Percentiles rank a stretch among this genome's conserved stretches.
These are phyloP conservation scores for Sebastes hubbsi DNA, from an alignment of 2,797 vertebrate species.

Conservation along the genomic window DNA sequence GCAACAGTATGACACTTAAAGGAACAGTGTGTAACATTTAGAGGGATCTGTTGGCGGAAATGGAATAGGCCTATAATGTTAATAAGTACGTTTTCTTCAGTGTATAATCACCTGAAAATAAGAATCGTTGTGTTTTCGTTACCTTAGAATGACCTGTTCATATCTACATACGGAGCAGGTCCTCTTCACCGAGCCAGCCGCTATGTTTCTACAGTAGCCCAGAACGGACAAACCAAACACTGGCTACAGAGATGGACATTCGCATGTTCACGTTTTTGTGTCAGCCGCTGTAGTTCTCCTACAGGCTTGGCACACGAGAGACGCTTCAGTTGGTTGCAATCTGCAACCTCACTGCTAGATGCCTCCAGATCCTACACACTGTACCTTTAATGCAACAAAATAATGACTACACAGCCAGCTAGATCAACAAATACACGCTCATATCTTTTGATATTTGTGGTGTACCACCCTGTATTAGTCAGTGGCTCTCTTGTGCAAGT, in stretches of 20 bases:
- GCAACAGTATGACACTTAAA: neutral
- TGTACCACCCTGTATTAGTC: neutral
- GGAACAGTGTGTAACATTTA: too few species aligned
- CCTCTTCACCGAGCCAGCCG: too few species aligned
- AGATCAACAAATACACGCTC: neutral
- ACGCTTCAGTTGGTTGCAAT: neutral
- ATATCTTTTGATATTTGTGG: neutral
- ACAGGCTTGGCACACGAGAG: neutral
- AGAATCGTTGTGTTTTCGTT: too few species aligned
- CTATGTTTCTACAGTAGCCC: too few species aligned
- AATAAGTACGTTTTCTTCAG: too few species aligned
- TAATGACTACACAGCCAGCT: conserved; percentile 1
- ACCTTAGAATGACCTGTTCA: too few species aligned
- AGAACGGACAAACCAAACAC: neutral
- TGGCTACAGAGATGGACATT: neutral
- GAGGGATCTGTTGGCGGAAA: too few species aligned
- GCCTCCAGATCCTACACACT: neutral
- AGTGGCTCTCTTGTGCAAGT: neutral
- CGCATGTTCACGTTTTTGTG: neutral
- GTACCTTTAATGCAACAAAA: neutral
- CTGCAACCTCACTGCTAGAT: neutral
- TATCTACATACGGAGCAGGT: too few species aligned
- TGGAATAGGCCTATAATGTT: too few species aligned
- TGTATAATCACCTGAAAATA: too few species aligned
- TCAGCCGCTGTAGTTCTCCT: neutral